Evolutionary conservation across 2,797 vertebrate genomes (phyloP), one percentile per base, ranked within the genome.

Genomic region (Protonibea diacanthus): DNA sequence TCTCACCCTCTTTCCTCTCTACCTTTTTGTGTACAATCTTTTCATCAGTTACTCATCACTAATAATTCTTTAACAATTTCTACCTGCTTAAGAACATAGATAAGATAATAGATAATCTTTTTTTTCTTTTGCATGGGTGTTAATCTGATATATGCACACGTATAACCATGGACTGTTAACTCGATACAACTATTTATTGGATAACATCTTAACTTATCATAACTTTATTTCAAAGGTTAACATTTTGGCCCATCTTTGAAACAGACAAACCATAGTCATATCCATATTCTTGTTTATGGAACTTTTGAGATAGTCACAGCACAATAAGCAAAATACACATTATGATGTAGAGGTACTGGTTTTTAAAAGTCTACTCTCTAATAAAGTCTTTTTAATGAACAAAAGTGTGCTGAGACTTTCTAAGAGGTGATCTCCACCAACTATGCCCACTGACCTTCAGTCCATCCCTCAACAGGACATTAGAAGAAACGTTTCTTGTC

Each of bases 231-330:
- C 94, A 93, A 91, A 92, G 81, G 89, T 93, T 94, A 91, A 95
- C 94, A 95, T 94, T 93, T 94, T 93, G 93, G 95, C 93, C 94
- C 95, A 96, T 96, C 95, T 97, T 96, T 96, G 95, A 95, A 96
- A 88, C 77, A 87, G 86, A 86, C 66, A 78, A 84, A 76, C 53
- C 81, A 81, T 69, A 74, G 80, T 82, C 89, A 92, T 78, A 84
- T 76, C 68, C 84, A 90, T 86, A 71, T 81, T 80, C 55, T 70
- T 89, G 25, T 83, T 81, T 66, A 64, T 40, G 62, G 27, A 86
- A 49, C 49, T 66, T 93, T 87, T 81, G 74, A 92, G 92, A 93
- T 76, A 94, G 93, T 94, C 93, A 91, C 93, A 94, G 91, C 87
- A 94, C 91, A 76, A 55, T 14, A 40, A 69, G 2, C 51, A 63